These are phyloP conservation scores for Sporophila hypoxantha DNA, from an alignment of 2,113 vertebrate species.

Conservation along the genomic window DNA sequence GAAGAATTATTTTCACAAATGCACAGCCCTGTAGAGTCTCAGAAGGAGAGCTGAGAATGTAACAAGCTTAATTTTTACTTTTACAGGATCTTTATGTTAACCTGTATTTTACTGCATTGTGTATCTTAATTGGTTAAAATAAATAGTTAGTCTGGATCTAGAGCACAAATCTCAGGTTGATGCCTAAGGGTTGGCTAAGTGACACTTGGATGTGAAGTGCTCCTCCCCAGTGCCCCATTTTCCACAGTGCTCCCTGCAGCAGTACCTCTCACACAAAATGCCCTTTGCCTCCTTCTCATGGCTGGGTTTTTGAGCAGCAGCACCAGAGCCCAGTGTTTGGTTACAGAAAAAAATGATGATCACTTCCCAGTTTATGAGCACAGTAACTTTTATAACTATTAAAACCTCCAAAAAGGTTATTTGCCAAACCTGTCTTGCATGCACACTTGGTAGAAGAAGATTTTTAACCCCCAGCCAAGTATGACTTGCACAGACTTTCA, in stretches of 20 bases:
- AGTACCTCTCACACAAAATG: not conserved
- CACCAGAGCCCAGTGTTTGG: not conserved
- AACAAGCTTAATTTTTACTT: not conserved
- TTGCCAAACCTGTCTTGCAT: not conserved
- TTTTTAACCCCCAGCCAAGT: not conserved
- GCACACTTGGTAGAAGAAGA: not conserved
- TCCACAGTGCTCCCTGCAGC: not conserved
- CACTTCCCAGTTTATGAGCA: not conserved
- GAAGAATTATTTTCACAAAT: not conserved
- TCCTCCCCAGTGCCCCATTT: not conserved
- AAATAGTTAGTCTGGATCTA: not conserved
- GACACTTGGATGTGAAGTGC: not conserved
- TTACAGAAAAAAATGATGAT: not conserved
- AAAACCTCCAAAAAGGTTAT: not conserved
- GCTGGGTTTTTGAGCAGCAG: not conserved
- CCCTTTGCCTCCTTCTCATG: not conserved
- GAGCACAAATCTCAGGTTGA: not conserved
- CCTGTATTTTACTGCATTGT: not conserved
- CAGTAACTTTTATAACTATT: not conserved
- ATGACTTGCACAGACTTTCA: not conserved
- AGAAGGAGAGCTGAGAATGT: not conserved
- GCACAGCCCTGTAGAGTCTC: not conserved
- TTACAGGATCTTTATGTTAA: not conserved
- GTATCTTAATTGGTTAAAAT: not conserved
- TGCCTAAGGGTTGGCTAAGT: not conserved